These are phyloP conservation scores for Argentina silus DNA, from an alignment of 2,797 vertebrate species.

Conservation along the genomic window DNA sequence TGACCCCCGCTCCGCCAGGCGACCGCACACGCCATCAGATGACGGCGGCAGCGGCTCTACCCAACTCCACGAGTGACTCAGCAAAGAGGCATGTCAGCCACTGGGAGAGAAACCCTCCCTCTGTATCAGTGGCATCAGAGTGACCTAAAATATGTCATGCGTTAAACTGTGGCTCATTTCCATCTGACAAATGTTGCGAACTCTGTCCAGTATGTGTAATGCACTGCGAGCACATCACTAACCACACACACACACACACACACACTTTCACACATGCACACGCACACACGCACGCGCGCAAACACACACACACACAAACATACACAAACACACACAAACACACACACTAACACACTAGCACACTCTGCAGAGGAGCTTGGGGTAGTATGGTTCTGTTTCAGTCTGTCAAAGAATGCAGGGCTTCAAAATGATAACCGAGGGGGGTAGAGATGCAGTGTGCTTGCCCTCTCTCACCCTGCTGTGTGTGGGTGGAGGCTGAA, in stretches of 20 bases:
- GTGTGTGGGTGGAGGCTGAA: neutral
- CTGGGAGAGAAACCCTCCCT: neutral
- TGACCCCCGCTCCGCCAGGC: too few relatives aligned
- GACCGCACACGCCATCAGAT: too few relatives aligned
- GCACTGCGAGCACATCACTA: neutral
- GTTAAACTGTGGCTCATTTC: neutral
- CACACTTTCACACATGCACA: slow-evolving; percentile 6
- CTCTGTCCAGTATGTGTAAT: neutral
- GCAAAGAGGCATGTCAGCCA: neutral
- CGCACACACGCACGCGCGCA: neutral
- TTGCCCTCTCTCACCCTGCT: neutral
- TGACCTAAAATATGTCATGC: neutral
- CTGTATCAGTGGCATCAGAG: neutral
- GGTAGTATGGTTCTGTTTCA: too few relatives aligned
- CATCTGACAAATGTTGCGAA: neutral
- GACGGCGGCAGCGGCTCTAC: too few relatives aligned
- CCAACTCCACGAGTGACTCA: too few relatives aligned
- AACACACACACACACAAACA: slow-evolving; percentile 10
- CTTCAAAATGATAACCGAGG: neutral
- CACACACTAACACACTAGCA: slow-evolving; percentile 14
- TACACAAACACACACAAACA: neutral
- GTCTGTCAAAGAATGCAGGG: neutral
- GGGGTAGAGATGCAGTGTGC: neutral
- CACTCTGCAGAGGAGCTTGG: too few relatives aligned
- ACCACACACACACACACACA: slow-evolving; percentile 9